Percentiles rank a stretch among this genome's conserved stretches.
These are phyloP conservation scores for Lerista edwardsae DNA, from an alignment of 2,797 vertebrate species.

Conservation along the genomic window DNA sequence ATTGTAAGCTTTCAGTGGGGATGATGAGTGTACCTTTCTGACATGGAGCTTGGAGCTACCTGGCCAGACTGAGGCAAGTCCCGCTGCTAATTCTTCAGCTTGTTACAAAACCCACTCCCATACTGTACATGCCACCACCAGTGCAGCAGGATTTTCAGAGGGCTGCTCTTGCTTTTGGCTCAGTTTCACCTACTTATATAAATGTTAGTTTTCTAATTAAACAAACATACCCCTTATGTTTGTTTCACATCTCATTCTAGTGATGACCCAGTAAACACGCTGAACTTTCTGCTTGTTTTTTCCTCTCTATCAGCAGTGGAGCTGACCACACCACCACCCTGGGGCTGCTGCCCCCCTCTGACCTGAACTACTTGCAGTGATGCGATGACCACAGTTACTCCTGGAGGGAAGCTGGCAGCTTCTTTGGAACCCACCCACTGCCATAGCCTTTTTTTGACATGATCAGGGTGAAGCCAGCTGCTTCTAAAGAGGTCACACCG, in stretches of 20 bases:
- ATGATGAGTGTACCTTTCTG: not conserved
- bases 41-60: not conserved
- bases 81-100: not conserved
- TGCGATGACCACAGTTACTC: no score
- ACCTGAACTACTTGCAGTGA: no score
- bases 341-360: no score
- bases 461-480: no score
- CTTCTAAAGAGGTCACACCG: no score
- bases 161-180: not conserved
- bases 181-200: not conserved
- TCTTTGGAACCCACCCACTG: no score
- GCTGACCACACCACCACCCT: no score
- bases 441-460: no score
- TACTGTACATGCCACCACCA: not conserved
- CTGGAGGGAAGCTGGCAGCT: no score
- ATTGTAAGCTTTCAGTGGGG: no score
- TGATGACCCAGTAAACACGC: not conserved
- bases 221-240: no score
- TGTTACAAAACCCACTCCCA: not conserved
- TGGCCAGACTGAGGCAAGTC: not conserved
- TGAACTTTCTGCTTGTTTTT: conserved; percentile 6
- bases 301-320: no score
- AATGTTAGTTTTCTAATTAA: not conserved
- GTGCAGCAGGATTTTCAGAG: not conserved
- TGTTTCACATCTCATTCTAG: not conserved